Evolutionary conservation across 2,888 invertebrate genomes (phyloP).

Genomic region (Mimumesa dahlbomi): DNA sequence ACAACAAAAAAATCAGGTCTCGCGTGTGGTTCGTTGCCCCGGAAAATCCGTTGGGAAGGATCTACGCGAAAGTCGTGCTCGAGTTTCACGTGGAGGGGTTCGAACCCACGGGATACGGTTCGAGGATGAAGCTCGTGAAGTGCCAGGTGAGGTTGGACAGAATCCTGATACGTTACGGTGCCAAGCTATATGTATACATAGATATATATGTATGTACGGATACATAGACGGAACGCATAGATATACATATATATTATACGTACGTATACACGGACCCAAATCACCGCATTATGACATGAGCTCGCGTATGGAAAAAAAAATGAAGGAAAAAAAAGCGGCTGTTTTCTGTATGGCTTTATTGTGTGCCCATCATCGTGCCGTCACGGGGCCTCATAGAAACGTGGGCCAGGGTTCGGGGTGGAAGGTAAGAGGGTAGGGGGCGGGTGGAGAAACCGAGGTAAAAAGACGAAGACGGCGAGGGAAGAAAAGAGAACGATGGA

Average conservation of each 20-base stretch:
- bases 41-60: constrained; percentile 54
- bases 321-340: constrained; percentile 61
- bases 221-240: not conserved
- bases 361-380: constrained; percentile 74
- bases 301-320: constrained; percentile 55
- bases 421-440: constrained; percentile 28
- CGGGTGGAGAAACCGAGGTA: constrained; percentile 19
- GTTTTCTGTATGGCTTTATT: constrained; percentile 73
- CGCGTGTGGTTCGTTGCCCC: constrained; percentile 12
- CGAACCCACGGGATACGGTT: constrained; percentile 16
- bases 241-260: constrained; percentile 7
- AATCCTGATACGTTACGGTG: constrained; percentile 62
- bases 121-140: constrained; percentile 64
- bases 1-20: too few relatives aligned
- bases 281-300: constrained; percentile 69
- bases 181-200: constrained; percentile 5
- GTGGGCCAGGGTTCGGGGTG: constrained; percentile 55
- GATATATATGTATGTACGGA: constrained; percentile 30
- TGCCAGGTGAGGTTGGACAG: constrained; percentile 67
- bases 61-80: constrained; percentile 56
- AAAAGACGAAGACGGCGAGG: constrained; percentile 8
- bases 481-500: constrained; percentile 10
- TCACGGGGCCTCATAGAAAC: constrained; percentile 67
- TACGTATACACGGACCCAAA: constrained; percentile 40
- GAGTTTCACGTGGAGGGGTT: constrained; percentile 45